Evolutionary conservation across 2,797 vertebrate species (phyloP).

Genomic region (Bovichtus diacanthus): DNA sequence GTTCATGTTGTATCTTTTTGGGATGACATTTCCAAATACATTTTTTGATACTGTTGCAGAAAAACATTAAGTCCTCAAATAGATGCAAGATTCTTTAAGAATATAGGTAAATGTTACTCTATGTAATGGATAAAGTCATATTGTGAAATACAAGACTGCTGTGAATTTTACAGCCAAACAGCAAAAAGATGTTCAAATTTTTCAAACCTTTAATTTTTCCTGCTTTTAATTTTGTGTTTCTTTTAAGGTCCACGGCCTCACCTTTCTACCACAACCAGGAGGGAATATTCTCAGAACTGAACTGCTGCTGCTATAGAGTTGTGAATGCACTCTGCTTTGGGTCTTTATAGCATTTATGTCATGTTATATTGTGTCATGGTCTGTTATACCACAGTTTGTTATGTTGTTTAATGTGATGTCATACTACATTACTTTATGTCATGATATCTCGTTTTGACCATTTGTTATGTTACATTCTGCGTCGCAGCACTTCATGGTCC

Average conservation of each 20-base stretch:
- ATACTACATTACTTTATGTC: neutral
- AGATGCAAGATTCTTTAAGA: neutral
- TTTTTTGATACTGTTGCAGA: neutral
- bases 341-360: neutral
- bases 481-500: neutral
- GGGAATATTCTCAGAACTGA: neutral
- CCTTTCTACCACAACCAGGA: neutral
- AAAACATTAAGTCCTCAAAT: neutral
- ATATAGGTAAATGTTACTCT: neutral
- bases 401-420: neutral
- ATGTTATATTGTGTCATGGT: neutral
- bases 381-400: neutral
- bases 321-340: neutral
- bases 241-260: neutral
- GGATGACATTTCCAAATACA: neutral
- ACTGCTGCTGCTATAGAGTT: neutral
- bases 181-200: neutral
- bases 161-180: neutral
- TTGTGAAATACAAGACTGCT: neutral
- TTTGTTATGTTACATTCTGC: neutral
- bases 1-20: neutral
- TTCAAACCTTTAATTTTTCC: neutral
- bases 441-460: neutral
- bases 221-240: neutral
- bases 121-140: neutral